Evolutionary conservation across 1,140 invertebrate species (phyloP), one percentile per base, ranked within the genome.

Genomic region (Eueides isabella): DNA sequence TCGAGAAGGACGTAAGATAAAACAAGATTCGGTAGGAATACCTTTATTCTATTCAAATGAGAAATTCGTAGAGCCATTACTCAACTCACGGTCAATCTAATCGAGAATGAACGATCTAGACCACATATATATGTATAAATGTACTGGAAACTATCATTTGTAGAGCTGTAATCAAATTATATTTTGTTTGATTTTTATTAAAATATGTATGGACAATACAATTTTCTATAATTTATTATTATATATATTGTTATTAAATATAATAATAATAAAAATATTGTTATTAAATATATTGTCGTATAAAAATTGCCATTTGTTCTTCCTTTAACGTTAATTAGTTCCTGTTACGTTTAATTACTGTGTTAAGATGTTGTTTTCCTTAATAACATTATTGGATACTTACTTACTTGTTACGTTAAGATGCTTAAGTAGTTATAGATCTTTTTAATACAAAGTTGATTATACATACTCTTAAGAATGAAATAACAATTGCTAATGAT

Each of bases 1-100:
- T 86, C 80, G 86, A 88, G 86, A 85, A 85, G 83, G 87, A 86
- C 81, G 84, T 72, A 81, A 76, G 73, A 83, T 84, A 82, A 85
- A 86, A 83, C 74, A 80, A 81, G 79, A 82, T 82, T 84, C 83
- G 82, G 80, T 83, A 86, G 79, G 80, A 80, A 79, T 77, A 77
- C 76, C 78, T 80, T 80, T 83, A 85, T 86, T 82, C 77, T 80
- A 86, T 84, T 84, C 75, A 84, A 83, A 85, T 82, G 75, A 85
- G 78, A 83, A 82, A 81, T 84, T 81, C 69, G 79, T 79, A 75
- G 74, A 77, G 80, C 78, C 75, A 79, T 80, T 79, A 76, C 72
- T 79, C 66, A 77, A 76, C 31, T 71, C 41, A 55, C 5, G 48
- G 23, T 26, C 48, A 55, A 55, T 55, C 11, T 55, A 23, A 26